Percentiles rank a stretch among this genome's conserved stretches.
These are phyloP conservation scores for Argyresthia albistria DNA, from an alignment of 2,888 invertebrate species.

Conservation along the genomic window DNA sequence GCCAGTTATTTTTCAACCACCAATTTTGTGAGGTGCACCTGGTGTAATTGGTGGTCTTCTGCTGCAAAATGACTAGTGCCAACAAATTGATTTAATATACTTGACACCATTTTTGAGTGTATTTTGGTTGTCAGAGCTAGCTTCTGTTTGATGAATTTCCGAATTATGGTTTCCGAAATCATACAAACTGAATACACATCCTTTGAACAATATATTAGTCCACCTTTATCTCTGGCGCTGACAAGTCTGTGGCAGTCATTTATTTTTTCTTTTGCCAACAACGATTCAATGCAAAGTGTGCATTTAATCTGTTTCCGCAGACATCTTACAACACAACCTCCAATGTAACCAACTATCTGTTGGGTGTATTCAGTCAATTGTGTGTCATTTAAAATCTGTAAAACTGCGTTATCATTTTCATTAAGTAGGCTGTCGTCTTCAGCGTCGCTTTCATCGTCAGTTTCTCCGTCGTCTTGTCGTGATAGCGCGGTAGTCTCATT, in stretches of 20 bases:
- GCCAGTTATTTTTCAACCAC: too few species aligned
- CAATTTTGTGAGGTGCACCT: too few species aligned
- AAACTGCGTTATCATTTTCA: neutral
- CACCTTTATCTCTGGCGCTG: slow-evolving; percentile 1
- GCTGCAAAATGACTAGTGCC: neutral
- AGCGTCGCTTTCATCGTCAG: neutral
- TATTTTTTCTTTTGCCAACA: slow-evolving; percentile 2
- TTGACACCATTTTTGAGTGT: neutral
- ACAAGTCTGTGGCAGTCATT: slow-evolving; percentile 1
- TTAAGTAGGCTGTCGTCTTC: neutral
- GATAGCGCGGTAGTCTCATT: neutral
- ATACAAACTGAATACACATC: slow-evolving; percentile 1
- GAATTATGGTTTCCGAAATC: neutral
- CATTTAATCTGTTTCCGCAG: neutral
- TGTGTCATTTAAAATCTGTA: neutral
- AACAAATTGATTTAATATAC: neutral
- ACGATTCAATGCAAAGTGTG: neutral
- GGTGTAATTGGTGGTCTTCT: too few species aligned
- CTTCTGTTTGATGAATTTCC: neutral
- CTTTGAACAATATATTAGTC: neutral
- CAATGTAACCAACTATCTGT: slow-evolving; percentile 3
- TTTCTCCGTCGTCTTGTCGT: neutral
- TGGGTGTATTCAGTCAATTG: slow-evolving; percentile 1
- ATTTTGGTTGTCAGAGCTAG: neutral
- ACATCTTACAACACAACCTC: neutral